These are phyloP conservation scores for Eucera pruinosa DNA, from an alignment of 2,888 invertebrate genomes.

Conservation along the genomic window DNA sequence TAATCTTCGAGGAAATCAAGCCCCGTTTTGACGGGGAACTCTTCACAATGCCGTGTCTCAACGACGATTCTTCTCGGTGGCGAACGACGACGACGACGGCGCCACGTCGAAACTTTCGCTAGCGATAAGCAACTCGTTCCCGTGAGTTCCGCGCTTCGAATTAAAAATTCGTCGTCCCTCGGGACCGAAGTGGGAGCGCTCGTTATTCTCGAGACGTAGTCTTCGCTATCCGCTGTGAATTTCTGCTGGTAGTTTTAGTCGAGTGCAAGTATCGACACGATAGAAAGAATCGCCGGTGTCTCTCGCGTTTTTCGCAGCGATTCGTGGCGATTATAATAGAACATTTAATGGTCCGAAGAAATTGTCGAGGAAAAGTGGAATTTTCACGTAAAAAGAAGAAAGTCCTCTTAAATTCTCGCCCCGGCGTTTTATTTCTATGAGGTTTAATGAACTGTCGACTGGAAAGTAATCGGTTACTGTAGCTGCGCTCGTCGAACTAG, in stretches of 20 bases:
- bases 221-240: neutral
- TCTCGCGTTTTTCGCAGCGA: neutral
- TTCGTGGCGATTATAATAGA: conserved; percentile 1
- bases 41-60: conserved; percentile 31
- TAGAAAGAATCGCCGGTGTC: neutral
- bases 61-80: conserved; percentile 14
- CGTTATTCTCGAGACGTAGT: neutral
- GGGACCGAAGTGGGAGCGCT: neutral
- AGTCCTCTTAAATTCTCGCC: conserved; percentile 4
- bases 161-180: conserved; percentile 50
- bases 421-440: conserved; percentile 20
- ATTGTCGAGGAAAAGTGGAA: neutral
- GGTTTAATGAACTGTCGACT: conserved; percentile 40
- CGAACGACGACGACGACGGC: too few species aligned
- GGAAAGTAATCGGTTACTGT: conserved; percentile 23
- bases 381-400: neutral
- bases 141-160: conserved; percentile 25
- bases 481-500: conserved; percentile 21
- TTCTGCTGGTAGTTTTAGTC: neutral
- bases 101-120: conserved; percentile 35
- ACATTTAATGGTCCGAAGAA: conserved; percentile 12
- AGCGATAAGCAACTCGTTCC: conserved; percentile 33
- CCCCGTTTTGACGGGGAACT: conserved; percentile 63
- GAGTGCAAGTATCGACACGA: neutral
- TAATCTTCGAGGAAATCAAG: conserved; percentile 68